Base-by-base conservation (phyloP, 2,113 vertebrate species). In the Naja naja region DNA sequence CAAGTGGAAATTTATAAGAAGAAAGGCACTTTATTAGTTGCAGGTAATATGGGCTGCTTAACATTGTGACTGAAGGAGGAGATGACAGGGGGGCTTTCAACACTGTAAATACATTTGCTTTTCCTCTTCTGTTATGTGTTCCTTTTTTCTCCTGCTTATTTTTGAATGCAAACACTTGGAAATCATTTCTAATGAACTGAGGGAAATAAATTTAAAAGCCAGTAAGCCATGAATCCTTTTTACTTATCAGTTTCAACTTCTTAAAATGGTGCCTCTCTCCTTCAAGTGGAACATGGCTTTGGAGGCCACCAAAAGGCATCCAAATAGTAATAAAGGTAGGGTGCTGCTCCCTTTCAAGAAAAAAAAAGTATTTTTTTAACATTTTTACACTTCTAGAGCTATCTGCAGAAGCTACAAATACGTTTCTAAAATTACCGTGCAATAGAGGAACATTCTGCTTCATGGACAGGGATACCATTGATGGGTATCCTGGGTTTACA, bases 221-320 rank as follows among this genome's bases (percentile, higher is more conserved):
- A 91, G 88, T 7, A 97, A 97, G 98, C 97, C 97, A 97, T 96
- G 97, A 88, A 93, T 88, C 47, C 94, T 95, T 93, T 43, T 56
- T 55, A 55, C 49, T 49, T 64, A 0, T 94, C 64, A 3, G 69
- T 97, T 96, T 96, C 94, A 94, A 93, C 92, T 47, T 96, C 96
- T 96, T 93, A 93, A 95, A 95, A 93, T 89, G 89, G 94, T 90
- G 94, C 94, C 56, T 43, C 60, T 85, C 94, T 96, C 27, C 94
- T 96, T 90, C 95, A 93, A 88, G 92, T 27, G 56, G 95, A 94
- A 58, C 49, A 16, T 94, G 45, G 91, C 4, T 20, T 89, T 90
- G 55, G 92, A 94, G 94, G 45, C 94, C 91, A 47, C 88, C 74
- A 25, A 20, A 34, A 47, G 39, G 96, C 94, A 85, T 92, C 0